These are phyloP conservation scores for Charaxes varanes DNA, from an alignment of 1,140 invertebrate species.

Conservation along the genomic window DNA sequence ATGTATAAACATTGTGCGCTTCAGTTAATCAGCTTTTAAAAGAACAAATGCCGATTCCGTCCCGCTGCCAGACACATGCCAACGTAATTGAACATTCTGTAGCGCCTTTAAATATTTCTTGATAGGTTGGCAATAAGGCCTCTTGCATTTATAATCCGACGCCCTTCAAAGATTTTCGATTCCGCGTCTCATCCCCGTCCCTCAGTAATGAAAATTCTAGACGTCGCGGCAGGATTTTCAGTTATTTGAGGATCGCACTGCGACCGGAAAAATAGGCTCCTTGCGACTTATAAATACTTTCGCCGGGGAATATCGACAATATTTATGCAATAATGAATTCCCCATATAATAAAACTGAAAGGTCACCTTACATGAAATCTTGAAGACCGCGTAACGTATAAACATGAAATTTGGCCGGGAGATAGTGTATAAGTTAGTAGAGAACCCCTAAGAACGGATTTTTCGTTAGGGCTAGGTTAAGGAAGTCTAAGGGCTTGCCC, in stretches of 20 bases:
- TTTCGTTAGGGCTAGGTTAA: too few species aligned
- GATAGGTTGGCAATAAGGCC: slow-evolving; percentile 49
- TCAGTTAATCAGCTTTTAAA: slow-evolving; percentile 20
- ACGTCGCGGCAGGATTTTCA: slow-evolving; percentile 48
- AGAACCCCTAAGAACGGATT: too few species aligned
- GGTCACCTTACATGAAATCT: too few species aligned
- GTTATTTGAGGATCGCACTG: slow-evolving; percentile 43
- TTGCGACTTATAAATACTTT: slow-evolving; percentile 21
- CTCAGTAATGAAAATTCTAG: slow-evolving; percentile 65
- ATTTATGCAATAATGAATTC: slow-evolving; percentile 14
- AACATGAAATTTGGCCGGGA: too few species aligned
- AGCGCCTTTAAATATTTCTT: slow-evolving; percentile 51
- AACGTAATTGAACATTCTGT: slow-evolving; percentile 61
- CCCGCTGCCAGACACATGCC: slow-evolving; percentile 32
- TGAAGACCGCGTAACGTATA: too few species aligned
- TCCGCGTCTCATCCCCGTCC: slow-evolving; percentile 36
- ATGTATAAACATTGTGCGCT: too few species aligned
- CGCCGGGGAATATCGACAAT: slow-evolving; percentile 17
- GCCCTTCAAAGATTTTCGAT: slow-evolving; percentile 35
- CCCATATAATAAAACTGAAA: too few species aligned
- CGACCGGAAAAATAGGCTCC: slow-evolving; percentile 30
- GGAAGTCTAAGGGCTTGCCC: too few species aligned
- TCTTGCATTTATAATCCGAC: slow-evolving; percentile 51
- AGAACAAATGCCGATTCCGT: slow-evolving; percentile 37
- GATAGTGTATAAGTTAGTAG: too few species aligned